Conservation (phyloP, 1,140 invertebrate genomes). For the Hyphantria cunea region DNA sequence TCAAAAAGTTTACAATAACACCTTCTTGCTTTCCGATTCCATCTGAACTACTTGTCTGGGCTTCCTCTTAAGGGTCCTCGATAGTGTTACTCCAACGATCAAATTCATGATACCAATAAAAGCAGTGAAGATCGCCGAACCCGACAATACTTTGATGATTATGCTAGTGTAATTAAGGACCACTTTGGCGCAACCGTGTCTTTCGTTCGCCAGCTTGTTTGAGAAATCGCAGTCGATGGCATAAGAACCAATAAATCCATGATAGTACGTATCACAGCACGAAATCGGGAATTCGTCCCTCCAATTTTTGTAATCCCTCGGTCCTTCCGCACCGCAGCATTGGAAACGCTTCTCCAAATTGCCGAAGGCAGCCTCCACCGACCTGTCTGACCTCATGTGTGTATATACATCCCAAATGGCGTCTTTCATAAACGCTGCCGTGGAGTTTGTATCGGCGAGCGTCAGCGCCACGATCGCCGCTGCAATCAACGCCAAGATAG, state of each 20-base stretch:
- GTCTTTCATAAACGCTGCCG: slow-evolving; percentile 66
- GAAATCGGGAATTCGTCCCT: slow-evolving; percentile 61
- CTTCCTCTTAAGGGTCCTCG: slow-evolving; percentile 45
- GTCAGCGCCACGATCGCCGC: slow-evolving; percentile 55
- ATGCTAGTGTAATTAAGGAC: slow-evolving; percentile 63
- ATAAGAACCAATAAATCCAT: slow-evolving; percentile 62
- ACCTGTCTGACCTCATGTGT: slow-evolving; percentile 52
- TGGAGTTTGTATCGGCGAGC: slow-evolving; percentile 56
- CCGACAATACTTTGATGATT: slow-evolving; percentile 57
- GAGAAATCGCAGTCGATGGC: slow-evolving; percentile 66
- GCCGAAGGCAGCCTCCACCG: slow-evolving; percentile 53
- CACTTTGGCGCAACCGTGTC: slow-evolving; percentile 64
- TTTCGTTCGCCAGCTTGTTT: slow-evolving; percentile 69
- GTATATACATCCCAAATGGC: slow-evolving; percentile 70
- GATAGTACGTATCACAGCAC: slow-evolving; percentile 67
- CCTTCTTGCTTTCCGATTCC: slow-evolving; percentile 70
- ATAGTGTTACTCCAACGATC: slow-evolving; percentile 44
- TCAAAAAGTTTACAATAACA: slow-evolving; percentile 51
- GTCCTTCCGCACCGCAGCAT: slow-evolving; percentile 66
- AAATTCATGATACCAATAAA: slow-evolving; percentile 52
- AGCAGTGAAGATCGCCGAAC: slow-evolving; percentile 51
- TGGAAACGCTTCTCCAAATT: slow-evolving; percentile 63
- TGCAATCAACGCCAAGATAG: slow-evolving; percentile 47
- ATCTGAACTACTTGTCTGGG: slow-evolving; percentile 36
- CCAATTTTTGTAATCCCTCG: slow-evolving; percentile 70